Percentiles rank a stretch among this genome's conserved stretches.
phyloP scores from a whole-genome alignment of 2,797 vertebrate species.

The Aselliscus stoliczkanus region DNA sequence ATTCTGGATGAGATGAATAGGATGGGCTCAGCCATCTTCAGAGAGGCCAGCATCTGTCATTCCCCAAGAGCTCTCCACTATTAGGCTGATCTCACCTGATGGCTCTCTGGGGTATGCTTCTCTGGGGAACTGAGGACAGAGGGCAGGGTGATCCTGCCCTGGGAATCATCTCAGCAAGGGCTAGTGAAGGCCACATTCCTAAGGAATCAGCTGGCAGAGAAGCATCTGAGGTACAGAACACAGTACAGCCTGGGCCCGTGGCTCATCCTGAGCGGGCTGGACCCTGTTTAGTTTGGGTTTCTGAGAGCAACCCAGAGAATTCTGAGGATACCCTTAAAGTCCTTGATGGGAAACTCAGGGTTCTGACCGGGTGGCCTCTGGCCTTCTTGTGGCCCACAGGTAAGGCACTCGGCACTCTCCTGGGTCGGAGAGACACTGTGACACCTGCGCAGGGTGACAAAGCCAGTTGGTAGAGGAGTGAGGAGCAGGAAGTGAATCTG shows the following conservation, averaged over 20 bases:
- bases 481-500: not conserved
- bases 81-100: not conserved
- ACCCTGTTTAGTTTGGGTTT: not conserved
- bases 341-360: not conserved
- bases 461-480: not conserved
- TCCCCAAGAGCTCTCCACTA: not conserved
- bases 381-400: not conserved
- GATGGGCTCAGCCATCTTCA: not conserved
- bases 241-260: not conserved
- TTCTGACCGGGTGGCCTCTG: not conserved
- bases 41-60: too few species aligned
- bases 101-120: not conserved
- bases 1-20: not conserved
- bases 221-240: not conserved
- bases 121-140: not conserved
- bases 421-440: not conserved
- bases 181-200: not conserved
- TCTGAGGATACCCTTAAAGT: not conserved
- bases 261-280: not conserved
- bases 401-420: not conserved
- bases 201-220: not conserved
- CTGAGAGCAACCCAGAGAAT: not conserved
- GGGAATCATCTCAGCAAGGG: not conserved
- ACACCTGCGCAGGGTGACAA: not conserved
- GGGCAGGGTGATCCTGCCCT: not conserved